Conservation (phyloP, 1,140 invertebrate genomes). For the Hetaerina americana region DNA sequence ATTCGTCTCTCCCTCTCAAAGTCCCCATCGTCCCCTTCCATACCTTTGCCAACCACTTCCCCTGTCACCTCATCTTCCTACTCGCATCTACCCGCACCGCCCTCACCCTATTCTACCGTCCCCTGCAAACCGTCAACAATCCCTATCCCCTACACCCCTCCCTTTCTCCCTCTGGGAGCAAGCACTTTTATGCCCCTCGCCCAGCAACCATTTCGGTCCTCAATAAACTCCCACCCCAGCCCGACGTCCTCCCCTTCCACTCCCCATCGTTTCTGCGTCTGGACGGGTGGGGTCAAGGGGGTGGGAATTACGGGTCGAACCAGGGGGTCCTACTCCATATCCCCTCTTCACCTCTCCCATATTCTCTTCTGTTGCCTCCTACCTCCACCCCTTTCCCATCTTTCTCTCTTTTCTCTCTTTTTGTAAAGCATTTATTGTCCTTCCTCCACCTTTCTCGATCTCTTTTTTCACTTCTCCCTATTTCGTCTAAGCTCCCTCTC, state of each 20-base stretch:
- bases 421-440: background rate
- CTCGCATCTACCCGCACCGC: background rate
- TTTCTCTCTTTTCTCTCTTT: background rate
- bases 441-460: background rate
- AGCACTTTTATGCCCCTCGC: background rate
- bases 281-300: no score
- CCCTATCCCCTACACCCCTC: background rate
- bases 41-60: no score
- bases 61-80: background rate
- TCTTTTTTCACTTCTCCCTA: background rate
- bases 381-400: background rate
- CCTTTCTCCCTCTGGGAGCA: background rate
- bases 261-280: background rate
- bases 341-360: background rate
- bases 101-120: background rate
- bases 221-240: background rate
- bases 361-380: background rate
- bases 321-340: background rate
- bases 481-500: background rate
- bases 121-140: no score
- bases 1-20: no score
- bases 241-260: no score
- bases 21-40: no score
- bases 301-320: no score
- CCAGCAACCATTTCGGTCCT: background rate